Conservation (phyloP, 2,797 vertebrate genomes). For the Gallinago solitaria region DNA sequence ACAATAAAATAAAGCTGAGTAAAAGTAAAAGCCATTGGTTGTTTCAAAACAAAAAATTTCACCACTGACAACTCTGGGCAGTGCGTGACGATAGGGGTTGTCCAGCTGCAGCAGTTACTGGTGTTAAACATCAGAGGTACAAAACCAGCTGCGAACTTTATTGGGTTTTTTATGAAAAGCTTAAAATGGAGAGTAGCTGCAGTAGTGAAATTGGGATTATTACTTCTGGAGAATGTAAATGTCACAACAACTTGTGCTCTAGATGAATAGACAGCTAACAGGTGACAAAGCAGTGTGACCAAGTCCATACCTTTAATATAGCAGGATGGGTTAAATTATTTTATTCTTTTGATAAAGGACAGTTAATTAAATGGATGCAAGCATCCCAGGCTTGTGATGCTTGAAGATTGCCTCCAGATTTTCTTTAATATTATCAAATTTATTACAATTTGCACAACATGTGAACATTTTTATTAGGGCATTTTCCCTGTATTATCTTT, state of each 20-base stretch:
- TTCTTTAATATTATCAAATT: not conserved
- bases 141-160: not conserved
- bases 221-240: not conserved
- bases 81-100: not conserved
- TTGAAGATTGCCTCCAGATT: not conserved
- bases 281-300: not conserved
- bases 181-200: not conserved
- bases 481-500: not conserved
- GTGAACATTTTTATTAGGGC: not conserved
- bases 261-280: not conserved
- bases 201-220: not conserved
- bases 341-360: not conserved
- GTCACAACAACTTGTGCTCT: not conserved
- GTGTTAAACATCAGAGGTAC: not conserved
- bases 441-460: not conserved
- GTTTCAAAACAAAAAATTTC: not conserved
- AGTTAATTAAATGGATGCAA: constrained; percentile 38
- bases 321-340: not conserved
- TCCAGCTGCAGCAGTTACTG: not conserved
- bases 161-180: not conserved
- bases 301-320: not conserved
- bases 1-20: not conserved
- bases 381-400: not conserved
- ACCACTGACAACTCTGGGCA: not conserved
- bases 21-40: not conserved